Conservation (phyloP, 2,888 invertebrate species). For the Sycophila texana region DNA sequence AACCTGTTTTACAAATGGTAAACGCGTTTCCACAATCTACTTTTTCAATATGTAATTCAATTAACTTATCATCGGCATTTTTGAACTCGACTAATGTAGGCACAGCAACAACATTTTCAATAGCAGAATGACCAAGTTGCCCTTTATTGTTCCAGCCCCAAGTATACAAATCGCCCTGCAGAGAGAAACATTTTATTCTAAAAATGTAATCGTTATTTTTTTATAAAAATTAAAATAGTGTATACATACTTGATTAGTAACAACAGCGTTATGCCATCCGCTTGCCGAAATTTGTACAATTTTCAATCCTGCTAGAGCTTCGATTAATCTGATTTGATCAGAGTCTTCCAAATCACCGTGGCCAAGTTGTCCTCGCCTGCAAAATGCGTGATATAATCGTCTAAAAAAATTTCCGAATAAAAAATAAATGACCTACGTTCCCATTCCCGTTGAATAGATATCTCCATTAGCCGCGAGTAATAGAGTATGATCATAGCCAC, state of each 20-base stretch:
- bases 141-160: constrained; percentile 96
- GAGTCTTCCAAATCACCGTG: constrained; percentile 83
- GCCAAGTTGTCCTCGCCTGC: constrained; percentile 92
- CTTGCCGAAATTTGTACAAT: constrained; percentile 85
- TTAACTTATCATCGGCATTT: constrained; percentile 58
- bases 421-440: constrained; percentile 80
- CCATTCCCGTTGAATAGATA: constrained; percentile 89
- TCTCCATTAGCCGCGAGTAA: constrained; percentile 83
- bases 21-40: constrained; percentile 88
- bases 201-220: not conserved
- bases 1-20: constrained; percentile 82
- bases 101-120: constrained; percentile 75
- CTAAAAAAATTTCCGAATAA: not conserved
- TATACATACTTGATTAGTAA: constrained; percentile 79
- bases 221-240: not conserved
- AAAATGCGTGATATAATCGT: not conserved
- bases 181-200: not conserved
- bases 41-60: constrained; percentile 73
- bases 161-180: constrained; percentile 86
- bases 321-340: constrained; percentile 81
- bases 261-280: constrained; percentile 91
- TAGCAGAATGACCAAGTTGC: constrained; percentile 83
- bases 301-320: constrained; percentile 86
- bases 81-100: constrained; percentile 77
- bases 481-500: constrained; percentile 89